phyloP scores from a whole-genome alignment of 2,113 vertebrate genomes.

The Drymodes brunneopygia region DNA sequence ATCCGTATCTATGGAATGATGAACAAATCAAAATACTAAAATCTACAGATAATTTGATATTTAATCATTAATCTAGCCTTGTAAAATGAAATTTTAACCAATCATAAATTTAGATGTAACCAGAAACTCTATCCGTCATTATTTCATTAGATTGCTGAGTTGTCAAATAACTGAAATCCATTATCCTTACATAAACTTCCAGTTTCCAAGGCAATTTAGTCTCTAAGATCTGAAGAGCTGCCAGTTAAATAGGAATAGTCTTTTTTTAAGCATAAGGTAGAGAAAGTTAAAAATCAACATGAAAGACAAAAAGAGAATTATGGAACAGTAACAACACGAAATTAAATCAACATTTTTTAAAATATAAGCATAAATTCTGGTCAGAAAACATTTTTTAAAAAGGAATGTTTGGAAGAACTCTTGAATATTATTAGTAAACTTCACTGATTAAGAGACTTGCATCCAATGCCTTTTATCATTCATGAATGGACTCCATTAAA shows the following conservation, averaged over 20 bases:
- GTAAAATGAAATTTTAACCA: conserved; percentile 31
- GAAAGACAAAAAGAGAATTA: neutral
- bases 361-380: neutral
- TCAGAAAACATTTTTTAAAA: neutral
- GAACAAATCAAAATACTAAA: neutral
- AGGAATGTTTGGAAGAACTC: neutral
- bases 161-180: conserved; percentile 53
- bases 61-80: conserved; percentile 4
- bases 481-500: neutral
- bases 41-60: neutral
- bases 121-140: neutral
- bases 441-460: neutral
- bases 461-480: neutral
- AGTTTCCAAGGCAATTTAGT: conserved; percentile 55
- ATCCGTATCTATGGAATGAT: neutral
- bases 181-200: conserved; percentile 32
- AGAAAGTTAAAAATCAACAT: conserved; percentile 10
- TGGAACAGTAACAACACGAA: neutral
- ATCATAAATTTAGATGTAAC: conserved; percentile 37
- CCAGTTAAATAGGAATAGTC: neutral
- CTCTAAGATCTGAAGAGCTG: conserved; percentile 12
- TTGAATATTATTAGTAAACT: neutral
- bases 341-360: neutral
- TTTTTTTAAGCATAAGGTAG: neutral
- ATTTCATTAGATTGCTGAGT: conserved; percentile 23